These are phyloP conservation scores for Troglohyphantes excavatus DNA, from an alignment of 2,888 invertebrate species.

Conservation along the genomic window DNA sequence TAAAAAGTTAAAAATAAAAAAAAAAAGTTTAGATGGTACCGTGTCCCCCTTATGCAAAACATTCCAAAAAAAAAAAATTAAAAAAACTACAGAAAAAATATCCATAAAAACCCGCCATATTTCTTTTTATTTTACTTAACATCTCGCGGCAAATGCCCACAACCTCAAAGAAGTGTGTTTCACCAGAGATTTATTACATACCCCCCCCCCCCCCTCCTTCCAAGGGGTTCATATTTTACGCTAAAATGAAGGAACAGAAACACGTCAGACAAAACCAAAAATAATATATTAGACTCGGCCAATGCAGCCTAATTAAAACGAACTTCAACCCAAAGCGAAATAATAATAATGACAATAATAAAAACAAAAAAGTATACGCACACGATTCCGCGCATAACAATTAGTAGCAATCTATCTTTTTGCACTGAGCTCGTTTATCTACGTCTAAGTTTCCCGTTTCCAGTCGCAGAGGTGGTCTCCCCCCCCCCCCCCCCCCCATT, in stretches of 20 bases:
- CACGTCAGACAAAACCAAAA: slow-evolving; percentile 15
- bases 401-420: slow-evolving; percentile 76
- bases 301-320: slow-evolving; percentile 63
- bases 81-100: too few species aligned
- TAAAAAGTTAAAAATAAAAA: too few species aligned
- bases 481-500: slow-evolving; percentile 46
- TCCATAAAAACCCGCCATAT: too few species aligned
- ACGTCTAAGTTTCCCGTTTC: slow-evolving; percentile 49
- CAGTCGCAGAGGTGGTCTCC: slow-evolving; percentile 57
- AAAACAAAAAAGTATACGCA: not conserved
- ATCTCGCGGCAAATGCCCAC: not conserved
- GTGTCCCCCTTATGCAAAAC: too few species aligned
- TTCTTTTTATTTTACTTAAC: not conserved
- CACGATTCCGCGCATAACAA: slow-evolving; percentile 70
- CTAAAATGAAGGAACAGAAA: slow-evolving; percentile 31
- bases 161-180: not conserved
- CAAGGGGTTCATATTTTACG: slow-evolving; percentile 51
- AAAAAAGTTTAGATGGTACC: too few species aligned
- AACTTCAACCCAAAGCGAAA: slow-evolving; percentile 45
- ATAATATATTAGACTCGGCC: slow-evolving; percentile 28
- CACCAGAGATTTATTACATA: not conserved
- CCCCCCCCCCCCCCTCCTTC: not conserved
- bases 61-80: too few species aligned
- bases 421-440: slow-evolving; percentile 64
- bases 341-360: not conserved